Conservation (phyloP, 2,888 invertebrate species). For the Latrodectus elegans region DNA sequence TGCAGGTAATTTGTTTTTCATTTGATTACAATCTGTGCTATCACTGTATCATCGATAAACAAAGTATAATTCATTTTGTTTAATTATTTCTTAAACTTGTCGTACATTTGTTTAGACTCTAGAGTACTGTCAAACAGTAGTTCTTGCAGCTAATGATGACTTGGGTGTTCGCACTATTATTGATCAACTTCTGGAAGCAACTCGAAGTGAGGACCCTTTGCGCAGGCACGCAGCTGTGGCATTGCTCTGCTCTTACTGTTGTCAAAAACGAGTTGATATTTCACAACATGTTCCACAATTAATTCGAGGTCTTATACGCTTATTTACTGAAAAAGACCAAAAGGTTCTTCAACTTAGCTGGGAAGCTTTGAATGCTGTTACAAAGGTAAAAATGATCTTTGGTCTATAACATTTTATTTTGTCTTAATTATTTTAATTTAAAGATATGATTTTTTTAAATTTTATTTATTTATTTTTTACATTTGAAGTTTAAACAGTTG, state of each 20-base stretch:
- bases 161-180: slow-evolving; percentile 89
- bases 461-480: no score
- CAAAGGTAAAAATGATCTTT: slow-evolving; percentile 56
- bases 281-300: slow-evolving; percentile 90
- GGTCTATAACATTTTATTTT: neutral
- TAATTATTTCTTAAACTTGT: neutral
- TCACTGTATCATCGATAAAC: neutral
- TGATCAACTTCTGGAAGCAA: slow-evolving; percentile 87
- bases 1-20: slow-evolving; percentile 72
- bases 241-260: slow-evolving; percentile 91
- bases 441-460: neutral
- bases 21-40: neutral
- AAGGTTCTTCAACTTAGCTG: slow-evolving; percentile 89
- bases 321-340: slow-evolving; percentile 87
- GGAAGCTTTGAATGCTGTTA: slow-evolving; percentile 92
- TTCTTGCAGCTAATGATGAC: slow-evolving; percentile 88
- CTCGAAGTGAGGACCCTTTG: slow-evolving; percentile 79
- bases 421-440: neutral
- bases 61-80: neutral
- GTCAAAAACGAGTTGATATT: slow-evolving; percentile 90
- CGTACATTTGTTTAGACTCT: slow-evolving; percentile 80
- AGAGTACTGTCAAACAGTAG: slow-evolving; percentile 93
- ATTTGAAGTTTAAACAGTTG: no score
- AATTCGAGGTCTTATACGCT: slow-evolving; percentile 87
- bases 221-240: slow-evolving; percentile 88